Base-by-base conservation (phyloP, 2,888 invertebrate species). In the Brachypalpus laphriformis region DNA sequence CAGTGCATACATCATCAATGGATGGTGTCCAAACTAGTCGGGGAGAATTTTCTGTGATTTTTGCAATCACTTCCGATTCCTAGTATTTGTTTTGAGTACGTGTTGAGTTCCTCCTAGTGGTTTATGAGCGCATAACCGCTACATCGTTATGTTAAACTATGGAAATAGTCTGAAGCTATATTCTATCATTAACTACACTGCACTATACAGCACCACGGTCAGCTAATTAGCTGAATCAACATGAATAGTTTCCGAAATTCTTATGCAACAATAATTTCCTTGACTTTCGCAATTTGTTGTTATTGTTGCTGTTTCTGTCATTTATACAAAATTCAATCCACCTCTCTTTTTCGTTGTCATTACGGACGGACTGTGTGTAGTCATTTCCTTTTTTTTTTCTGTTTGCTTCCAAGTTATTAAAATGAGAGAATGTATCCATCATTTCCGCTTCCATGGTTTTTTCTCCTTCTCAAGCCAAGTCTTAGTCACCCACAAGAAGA, bases 391-490 rank as follows among this genome's bases (percentile, higher is more conserved):
- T 59, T 63, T 72, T 20, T 34, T 65, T 72, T 59, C 68, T 68
- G 14, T 45, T 65, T 68, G 8, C 16, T 65, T 61, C 6, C 34
- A 40, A 77, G 77, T 83, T 87, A 75, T 83, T 81, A 51, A 75
- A 83, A 86, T 82, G 76, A 86, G 81, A 80, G 75, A 81, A 85
- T 85, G 90, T 90, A 91, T 91, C 90, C 91, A 91, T 91, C 91
- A 91, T 91, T 91, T 91, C 91, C 91, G 91, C 91, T 91, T 91
- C 90, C 90, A 90, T 91, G 91, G 90, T 89, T 90, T 89, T 88
- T 88, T 68, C 88, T 87, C 34, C 66, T 77, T 66, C 49, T 37
- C 8, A 45, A 18, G 34, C 47, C 11, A n/a, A 22, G 57, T 14
- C 51, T 83, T 78, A 83, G 78, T 83, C 83, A 80, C 74, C 83